Percentiles rank a stretch among this genome's conserved stretches.
These are phyloP conservation scores for Myotis brandtii DNA, from an alignment of 2,113 vertebrate species.

Conservation along the genomic window DNA sequence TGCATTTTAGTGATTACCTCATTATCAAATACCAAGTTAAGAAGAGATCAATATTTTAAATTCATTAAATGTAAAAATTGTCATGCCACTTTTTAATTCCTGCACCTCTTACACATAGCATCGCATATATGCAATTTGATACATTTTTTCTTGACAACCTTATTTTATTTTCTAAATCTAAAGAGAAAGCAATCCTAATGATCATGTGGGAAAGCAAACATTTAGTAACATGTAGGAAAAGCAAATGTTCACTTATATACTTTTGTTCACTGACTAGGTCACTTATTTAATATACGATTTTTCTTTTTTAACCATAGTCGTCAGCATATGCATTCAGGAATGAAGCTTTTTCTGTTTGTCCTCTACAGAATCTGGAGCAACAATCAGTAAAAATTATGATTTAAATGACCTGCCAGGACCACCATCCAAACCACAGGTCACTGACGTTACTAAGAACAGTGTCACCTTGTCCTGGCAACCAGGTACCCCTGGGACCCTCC, in stretches of 20 bases:
- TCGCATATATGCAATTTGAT: not conserved
- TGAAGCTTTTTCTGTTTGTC: constrained; percentile 65
- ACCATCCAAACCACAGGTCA: constrained; percentile 98
- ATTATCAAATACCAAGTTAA: not conserved
- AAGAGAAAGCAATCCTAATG: constrained; percentile 13
- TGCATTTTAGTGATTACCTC: not conserved
- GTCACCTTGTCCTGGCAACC: constrained; percentile 98
- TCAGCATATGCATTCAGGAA: not conserved
- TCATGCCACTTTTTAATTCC: not conserved
- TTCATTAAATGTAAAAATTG: not conserved
- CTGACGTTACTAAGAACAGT: constrained; percentile 97
- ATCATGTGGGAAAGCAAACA: not conserved
- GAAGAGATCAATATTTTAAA: not conserved
- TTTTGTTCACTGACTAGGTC: not conserved
- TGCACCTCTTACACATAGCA: not conserved
- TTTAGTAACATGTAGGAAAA: constrained; percentile 4
- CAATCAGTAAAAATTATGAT: constrained; percentile 92
- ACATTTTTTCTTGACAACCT: not conserved
- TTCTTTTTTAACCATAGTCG: not conserved
- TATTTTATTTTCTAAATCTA: not conserved
- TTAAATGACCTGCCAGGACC: constrained; percentile 95
- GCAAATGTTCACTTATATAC: not conserved
- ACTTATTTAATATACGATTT: not conserved
- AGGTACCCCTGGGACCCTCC: constrained; percentile 91
- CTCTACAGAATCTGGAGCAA: constrained; percentile 90